Base-by-base conservation (phyloP, 2,113 vertebrate genomes). In the Corythornis vintsioides region DNA sequence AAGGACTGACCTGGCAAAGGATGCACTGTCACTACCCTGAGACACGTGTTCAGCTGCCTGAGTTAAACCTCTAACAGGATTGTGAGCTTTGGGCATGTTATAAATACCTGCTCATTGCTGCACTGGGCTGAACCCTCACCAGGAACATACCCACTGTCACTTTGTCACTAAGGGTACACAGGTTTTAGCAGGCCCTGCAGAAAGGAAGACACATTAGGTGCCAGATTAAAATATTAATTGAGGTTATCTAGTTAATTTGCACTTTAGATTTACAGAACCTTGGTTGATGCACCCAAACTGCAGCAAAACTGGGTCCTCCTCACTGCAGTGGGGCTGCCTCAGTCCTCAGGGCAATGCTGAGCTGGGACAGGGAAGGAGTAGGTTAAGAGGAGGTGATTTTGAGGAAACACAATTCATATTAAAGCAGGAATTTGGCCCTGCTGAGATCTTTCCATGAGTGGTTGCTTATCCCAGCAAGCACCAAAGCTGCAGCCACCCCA, bases 21-120 rank as follows among this genome's bases (percentile, higher is more conserved):
- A n/a, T 76, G 74, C 90, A 89, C 65, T 69, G 83, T 75, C 90
- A 82, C 92, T 52, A 14, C 40, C 88, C 79, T 0, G 0, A 63
- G 74, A 78, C 94, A 76, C 4, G 9, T 91, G 88, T 75, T 53
- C 48, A 38, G 91, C 91, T 57, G 72, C 79, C 71, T 13, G 7
- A 66, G 78, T 45, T 76, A 91, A 71, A 31, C 42, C 93, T 52
- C 18, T 73, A 76, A 86, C 72, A 88, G 86, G 94, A 86, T 84
- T 96, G 73, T 1, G 29, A 67, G 82, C 72, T 73, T 91, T 59
- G 60, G 79, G 66, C 26, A 24, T 28, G 59, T 70, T 94, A 79
- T 81, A 96, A 96, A 94, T 93, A 67, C 48, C 79, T 18, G 47
- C 48, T 66, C 5, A 7, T 55, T 12, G 11, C 79, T 40, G 61